Conservation (phyloP, 2,797 vertebrate species). For the Macropus fuliginosus region DNA sequence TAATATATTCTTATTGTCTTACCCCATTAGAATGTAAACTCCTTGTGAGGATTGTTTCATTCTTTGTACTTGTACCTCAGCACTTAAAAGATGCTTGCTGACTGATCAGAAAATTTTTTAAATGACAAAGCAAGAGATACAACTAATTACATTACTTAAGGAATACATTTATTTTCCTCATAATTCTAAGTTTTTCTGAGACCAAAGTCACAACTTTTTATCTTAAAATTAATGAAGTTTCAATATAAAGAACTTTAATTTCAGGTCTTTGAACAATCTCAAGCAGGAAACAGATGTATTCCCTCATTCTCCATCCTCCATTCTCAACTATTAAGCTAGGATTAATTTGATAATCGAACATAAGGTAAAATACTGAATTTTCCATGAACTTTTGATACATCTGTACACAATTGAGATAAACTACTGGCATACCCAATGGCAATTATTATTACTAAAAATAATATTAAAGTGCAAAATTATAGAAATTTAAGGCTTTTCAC, state of each 20-base stretch:
- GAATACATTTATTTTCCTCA: conserved; percentile 35
- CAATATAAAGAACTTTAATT: conserved; percentile 20
- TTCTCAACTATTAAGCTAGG: conserved; percentile 12
- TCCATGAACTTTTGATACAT: conserved; percentile 45
- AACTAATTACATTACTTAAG: conserved; percentile 26
- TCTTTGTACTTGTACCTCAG: background rate
- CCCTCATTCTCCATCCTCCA: conserved; percentile 49
- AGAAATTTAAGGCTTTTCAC: background rate
- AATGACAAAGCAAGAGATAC: conserved; percentile 51
- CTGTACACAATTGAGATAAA: conserved; percentile 49
- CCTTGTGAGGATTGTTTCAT: background rate
- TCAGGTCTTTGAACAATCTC: conserved; percentile 26
- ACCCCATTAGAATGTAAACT: background rate
- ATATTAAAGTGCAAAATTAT: background rate
- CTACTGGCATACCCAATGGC: background rate
- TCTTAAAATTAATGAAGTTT: conserved; percentile 44
- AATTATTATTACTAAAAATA: conserved; percentile 33
- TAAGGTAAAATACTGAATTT: conserved; percentile 45
- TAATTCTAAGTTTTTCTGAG: conserved; percentile 49
- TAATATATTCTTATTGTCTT: no score
- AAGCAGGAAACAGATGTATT: conserved; percentile 64
- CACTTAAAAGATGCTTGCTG: background rate
- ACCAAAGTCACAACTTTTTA: background rate
- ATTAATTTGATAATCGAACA: conserved; percentile 47
- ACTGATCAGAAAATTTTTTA: conserved; percentile 33